phyloP scores from a whole-genome alignment of 2,888 invertebrate species.

The Miltochrista miniata region DNA sequence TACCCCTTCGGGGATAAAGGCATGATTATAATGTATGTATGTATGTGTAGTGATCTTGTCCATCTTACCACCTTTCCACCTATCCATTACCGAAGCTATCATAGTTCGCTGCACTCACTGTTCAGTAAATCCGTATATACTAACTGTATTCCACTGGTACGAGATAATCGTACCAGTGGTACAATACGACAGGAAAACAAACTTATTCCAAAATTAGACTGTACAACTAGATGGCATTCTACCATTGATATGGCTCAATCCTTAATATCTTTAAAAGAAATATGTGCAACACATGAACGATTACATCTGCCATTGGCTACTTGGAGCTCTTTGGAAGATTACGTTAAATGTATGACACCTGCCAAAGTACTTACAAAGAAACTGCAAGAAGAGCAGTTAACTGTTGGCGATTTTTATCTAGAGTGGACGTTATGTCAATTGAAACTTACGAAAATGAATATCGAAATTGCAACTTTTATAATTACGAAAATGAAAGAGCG shows the following conservation, averaged over 20 bases:
- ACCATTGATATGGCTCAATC: constrained; percentile 2
- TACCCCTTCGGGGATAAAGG: too few species aligned
- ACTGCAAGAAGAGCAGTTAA: constrained; percentile 2
- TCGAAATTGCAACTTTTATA: background rate
- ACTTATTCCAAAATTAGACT: constrained; percentile 3
- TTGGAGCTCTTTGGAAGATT: background rate
- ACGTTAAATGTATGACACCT: background rate
- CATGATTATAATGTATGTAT: too few species aligned
- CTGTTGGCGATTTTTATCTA: constrained; percentile 6
- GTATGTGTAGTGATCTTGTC: too few species aligned
- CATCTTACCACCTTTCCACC: background rate
- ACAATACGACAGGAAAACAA: background rate
- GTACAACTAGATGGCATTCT: constrained; percentile 9
- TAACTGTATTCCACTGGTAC: too few species aligned
- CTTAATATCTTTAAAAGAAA: constrained; percentile 2
- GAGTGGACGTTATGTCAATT: background rate
- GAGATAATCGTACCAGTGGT: too few species aligned
- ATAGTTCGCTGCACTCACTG: too few species aligned
- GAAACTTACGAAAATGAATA: constrained; percentile 3
- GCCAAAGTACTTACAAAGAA: constrained; percentile 4
- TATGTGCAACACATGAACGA: background rate
- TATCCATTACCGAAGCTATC: too few species aligned
- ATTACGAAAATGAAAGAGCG: constrained; percentile 4
- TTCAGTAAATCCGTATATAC: too few species aligned
- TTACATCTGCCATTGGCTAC: background rate